Evolutionary conservation across 2,113 vertebrate species (phyloP), one percentile per base, ranked within the genome.

Genomic region (Dissostichus mawsoni): DNA sequence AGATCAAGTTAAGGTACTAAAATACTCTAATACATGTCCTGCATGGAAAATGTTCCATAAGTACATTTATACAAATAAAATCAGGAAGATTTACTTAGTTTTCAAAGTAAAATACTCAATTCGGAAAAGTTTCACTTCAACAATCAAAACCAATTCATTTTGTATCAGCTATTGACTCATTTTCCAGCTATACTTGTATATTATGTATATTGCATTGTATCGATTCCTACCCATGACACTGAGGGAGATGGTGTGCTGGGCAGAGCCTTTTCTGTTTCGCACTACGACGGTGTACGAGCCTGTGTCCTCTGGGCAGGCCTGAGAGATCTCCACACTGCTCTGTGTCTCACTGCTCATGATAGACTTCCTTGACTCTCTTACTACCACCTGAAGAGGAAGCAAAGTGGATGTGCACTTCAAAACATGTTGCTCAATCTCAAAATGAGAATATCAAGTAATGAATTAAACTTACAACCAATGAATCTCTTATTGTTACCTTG

Each of bases 241-340:
- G 66, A 96, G 92, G n/a, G 63, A 90, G 11, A 93, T 69, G 0
- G 90, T 95, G 59, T 95, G 94, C n/a, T 94, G 91, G 41, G 86
- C 88, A 1, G 82, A 91, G 11, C 95, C 93, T 59, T 64, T 48
- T 56, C 81, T 61, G 85, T 93, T 94, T 50, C 72, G 85, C 6
- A 94, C 93, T 5, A 95, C 20, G 0, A 95, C 18, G 0, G 93
- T 93, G 90, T 96, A 96, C 4, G 66, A 91, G 69, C 95, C 95
- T 0, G 80, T 63, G 65, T 96, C 95, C 0, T 81, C 85, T 17
- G 89, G 81, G 56, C 79, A 75, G 10, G 88, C 87, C 66, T 89
- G 66, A 3, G 83, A 87, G 69, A 96, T 85, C 73, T 87, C 76
- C 82, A 96, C 64, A 0, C 67, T 69, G 83, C 92, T 93, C 44